Evolutionary conservation across 2,797 vertebrate genomes (phyloP).

Genomic region (Platyrinchus mystaceus): DNA sequence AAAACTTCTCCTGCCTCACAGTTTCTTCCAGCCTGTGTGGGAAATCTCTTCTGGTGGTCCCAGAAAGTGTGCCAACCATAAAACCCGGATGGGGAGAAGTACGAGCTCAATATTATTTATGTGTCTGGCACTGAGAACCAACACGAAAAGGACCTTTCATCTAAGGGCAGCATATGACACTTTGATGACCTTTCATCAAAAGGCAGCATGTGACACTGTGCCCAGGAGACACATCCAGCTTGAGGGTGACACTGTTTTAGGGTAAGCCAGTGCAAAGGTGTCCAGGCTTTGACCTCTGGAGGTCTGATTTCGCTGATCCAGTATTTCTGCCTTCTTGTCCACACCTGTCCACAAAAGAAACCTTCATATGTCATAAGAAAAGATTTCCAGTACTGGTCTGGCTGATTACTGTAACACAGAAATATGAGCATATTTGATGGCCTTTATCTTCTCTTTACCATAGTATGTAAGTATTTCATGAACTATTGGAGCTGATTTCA

Average conservation of each 20-base stretch:
- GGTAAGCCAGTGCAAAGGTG: neutral
- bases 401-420: neutral
- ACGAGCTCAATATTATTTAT: neutral
- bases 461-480: neutral
- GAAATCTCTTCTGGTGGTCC: neutral
- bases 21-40: neutral
- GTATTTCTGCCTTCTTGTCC: neutral
- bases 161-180: neutral
- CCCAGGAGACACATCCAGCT: neutral
- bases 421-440: neutral
- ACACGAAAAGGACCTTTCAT: neutral
- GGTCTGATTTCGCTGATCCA: neutral
- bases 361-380: neutral
- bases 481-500: neutral
- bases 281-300: neutral
- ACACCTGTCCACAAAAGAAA: neutral
- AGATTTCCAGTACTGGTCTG: neutral
- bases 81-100: rapidly evolving
- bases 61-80: neutral
- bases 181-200: neutral
- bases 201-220: neutral
- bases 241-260: neutral
- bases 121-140: neutral
- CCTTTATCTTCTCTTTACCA: neutral
- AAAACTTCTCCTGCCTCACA: neutral